Evolutionary conservation across 1,140 invertebrate species (phyloP), one percentile per base, ranked within the genome.

Genomic region (Apis dorsata): DNA sequence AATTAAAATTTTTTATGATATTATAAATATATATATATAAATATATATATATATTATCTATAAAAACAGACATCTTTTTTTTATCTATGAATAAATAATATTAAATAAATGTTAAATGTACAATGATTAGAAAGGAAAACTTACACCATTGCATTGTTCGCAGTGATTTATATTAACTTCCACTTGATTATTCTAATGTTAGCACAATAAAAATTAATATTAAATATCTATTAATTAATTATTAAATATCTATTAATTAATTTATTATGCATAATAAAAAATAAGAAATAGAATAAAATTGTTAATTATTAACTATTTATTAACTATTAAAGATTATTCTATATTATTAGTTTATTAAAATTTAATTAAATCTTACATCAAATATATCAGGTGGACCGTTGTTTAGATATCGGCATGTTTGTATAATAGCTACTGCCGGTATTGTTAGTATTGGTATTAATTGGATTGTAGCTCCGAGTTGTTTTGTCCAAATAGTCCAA

Each of bases 341-440:
- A 44, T 44, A 19, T 49, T 76, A 65, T 1, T n/a, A 44, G 13
- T 57, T 68, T 77, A 19, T 21, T 44, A 53, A 59, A 79, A 28
- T n/a, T 79, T 15, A 71, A 69, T 78, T n/a, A 13, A 83, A 89
- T 12, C 95, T 96, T 94, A 98, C 97, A 91, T 98, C 97, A 82
- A 98, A 95, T 90, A 98, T 96, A 93, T 98, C 97, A 0, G 96
- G 95, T n/a, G 97, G 97, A 69, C 97, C 97, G 69, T 95, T 96
- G 83, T 96, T 96, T 69, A 98, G 93, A 92, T 98, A 98, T 17
- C 97, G 95, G 93, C 96, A 97, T 10, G 96, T 97, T 90, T 98
- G 97, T 62, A 98, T 94, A 76, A 98, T 95, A 1, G 96, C 97
- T 0, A 96, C 96, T 19, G 97, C 93, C 0, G 97, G 97, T 71